Base-by-base conservation (phyloP, 2,113 vertebrate species). In the Fulmarus glacialis region DNA sequence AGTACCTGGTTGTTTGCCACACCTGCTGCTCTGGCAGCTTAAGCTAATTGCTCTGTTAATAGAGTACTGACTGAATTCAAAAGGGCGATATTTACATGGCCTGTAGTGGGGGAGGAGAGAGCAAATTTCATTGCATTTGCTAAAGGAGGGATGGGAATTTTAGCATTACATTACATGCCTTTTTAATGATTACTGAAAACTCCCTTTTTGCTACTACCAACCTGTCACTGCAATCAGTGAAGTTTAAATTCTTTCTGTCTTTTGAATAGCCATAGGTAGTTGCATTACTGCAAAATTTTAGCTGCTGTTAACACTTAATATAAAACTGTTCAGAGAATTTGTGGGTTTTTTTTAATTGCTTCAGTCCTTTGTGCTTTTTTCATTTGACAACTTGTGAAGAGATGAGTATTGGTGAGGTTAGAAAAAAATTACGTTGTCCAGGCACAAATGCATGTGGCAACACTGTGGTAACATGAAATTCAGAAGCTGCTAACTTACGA, bases 1-100 rank as follows among this genome's bases (percentile, higher is more conserved):
- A 71, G 86, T 30, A 24, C 45, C 62, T 85, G 79, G 9, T 63
- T 15, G 50, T 36, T 66, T 87, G 68, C 89, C 68, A 40, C 47
- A 66, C 62, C 86, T 88, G 93, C 82, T 90, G 74, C 89, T 70
- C 47, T 87, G 81, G 68, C 83, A 81, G 77, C 68, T 58, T 63
- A 87, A 74, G 80, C 85, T 87, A 59, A 93, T 91, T 96, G 93
- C 68, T 77, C 45, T 94, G 84, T 93, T 87, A 87, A 87, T 73
- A 16, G 64, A 52, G 55, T 24, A 42, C 64, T 56, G 84, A 2
- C 52, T 38, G 74, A 6, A 36, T 56, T 81, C 43, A 50, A 18
- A 26, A 63, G 78, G 67, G 24, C 2, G 11, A n/a, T 81, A 55
- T 56, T 73, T 77, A 59, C 26, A n/a, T 27, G 77, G 82, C 63